These are phyloP conservation scores for Adelges cooleyi DNA, from an alignment of 1,140 invertebrate genomes.

Conservation along the genomic window DNA sequence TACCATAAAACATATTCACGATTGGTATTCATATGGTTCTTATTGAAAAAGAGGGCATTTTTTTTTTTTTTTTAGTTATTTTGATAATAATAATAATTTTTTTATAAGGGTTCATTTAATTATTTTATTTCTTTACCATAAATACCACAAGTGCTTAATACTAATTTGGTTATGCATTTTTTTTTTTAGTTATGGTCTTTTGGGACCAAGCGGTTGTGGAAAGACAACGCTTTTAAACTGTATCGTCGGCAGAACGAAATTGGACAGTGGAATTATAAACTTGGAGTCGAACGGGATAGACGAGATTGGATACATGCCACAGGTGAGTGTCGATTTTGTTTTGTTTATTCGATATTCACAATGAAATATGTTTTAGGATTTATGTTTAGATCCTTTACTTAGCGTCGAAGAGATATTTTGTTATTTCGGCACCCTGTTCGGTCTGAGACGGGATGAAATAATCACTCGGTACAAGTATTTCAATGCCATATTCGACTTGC, in stretches of 20 bases:
- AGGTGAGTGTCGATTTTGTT: too few species aligned
- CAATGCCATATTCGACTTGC: slow-evolving; percentile 30
- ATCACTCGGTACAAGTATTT: slow-evolving; percentile 45
- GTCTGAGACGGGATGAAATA: slow-evolving; percentile 54
- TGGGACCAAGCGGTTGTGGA: too few species aligned
- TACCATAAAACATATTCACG: too few species aligned
- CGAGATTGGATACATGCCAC: slow-evolving; percentile 54
- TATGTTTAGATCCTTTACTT: slow-evolving; percentile 76
- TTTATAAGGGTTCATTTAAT: too few species aligned
- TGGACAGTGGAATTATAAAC: slow-evolving; percentile 71
- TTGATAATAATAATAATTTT: too few species aligned
- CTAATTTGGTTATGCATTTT: slow-evolving; percentile 2
- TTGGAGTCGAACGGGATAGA: slow-evolving; percentile 65
- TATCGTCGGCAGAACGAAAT: slow-evolving; percentile 64
- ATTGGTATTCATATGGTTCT: too few species aligned
- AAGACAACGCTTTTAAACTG: slow-evolving; percentile 78
- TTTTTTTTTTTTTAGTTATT: too few species aligned
- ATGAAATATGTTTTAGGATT: slow-evolving; percentile 47
- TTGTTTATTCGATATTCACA: background rate
- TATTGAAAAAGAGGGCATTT: too few species aligned
- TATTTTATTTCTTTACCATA: too few species aligned
- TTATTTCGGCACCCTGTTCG: slow-evolving; percentile 80
- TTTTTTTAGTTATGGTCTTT: slow-evolving; percentile 61
- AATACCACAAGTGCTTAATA: background rate
- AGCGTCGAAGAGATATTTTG: slow-evolving; percentile 69